Evolutionary conservation across 2,797 vertebrate genomes (phyloP).

Genomic region (Siniperca scherzeri): DNA sequence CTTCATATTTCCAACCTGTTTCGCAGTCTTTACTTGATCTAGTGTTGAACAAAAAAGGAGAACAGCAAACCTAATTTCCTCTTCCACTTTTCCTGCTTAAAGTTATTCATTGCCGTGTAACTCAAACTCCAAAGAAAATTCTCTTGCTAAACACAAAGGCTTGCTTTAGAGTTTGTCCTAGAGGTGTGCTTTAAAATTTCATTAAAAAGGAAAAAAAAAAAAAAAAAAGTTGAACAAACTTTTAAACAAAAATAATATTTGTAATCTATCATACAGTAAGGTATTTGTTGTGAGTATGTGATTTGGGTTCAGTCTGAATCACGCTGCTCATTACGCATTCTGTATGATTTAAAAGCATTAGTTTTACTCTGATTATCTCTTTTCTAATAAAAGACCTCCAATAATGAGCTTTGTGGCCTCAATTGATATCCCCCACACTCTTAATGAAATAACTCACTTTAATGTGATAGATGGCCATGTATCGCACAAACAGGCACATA

Average conservation of each 20-base stretch:
- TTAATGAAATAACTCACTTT: slow-evolving; percentile 49
- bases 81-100: not conserved
- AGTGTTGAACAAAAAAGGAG: slow-evolving; percentile 13
- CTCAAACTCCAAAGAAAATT: slow-evolving; percentile 9
- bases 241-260: not conserved
- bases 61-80: slow-evolving; percentile 1
- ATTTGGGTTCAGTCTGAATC: slow-evolving; percentile 8
- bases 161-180: not conserved
- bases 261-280: not conserved
- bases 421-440: slow-evolving; percentile 39
- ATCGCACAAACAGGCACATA: slow-evolving; percentile 9
- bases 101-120: not conserved
- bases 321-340: slow-evolving; percentile 29
- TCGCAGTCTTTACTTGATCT: slow-evolving; percentile 1
- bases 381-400: slow-evolving; percentile 43
- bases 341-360: slow-evolving; percentile 41
- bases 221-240: not conserved
- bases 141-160: not conserved
- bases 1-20: slow-evolving; percentile 6
- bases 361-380: slow-evolving; percentile 45
- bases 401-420: slow-evolving; percentile 44
- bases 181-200: not conserved
- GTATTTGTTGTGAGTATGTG: not conserved
- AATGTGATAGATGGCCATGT: slow-evolving; percentile 34
- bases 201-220: not conserved